Base-by-base conservation (phyloP, 92 coral and sea anemone species). In the Parazoanthus swiftii region DNA sequence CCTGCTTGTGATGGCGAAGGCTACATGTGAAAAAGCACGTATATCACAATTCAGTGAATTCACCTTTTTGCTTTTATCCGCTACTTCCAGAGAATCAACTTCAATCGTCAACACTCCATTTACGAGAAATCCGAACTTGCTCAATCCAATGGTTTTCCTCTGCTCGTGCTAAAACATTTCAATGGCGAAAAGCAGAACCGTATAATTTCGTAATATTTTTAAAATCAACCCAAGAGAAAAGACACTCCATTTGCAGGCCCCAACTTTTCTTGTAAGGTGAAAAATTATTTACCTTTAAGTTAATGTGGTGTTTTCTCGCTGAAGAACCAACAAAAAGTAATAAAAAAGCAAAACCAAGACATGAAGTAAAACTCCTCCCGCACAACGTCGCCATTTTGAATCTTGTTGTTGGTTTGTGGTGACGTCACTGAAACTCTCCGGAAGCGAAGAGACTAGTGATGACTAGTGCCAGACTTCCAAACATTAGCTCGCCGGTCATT, bases 121-220 rank as follows among this genome's bases (percentile, higher is more conserved):
- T 88, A 85, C 89, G 70, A 93, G 93, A 77, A 95, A 95, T 26
- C 98, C 98, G 81, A 95, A 95, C 89, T 95, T 95, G 81, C 98
- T 95, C 75, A 95, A 75, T 74, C 94, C 98, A 80, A 95, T 89
- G 42, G 98, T 91, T 88, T 90, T 92, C 68, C 98, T 89, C 56
- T 85, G 91, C 73, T 95, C 98, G 42, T 91, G 84, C 98, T 95
- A 85, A 29, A 63, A 86, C 58, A 82, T 36, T 50, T 80, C n/a
- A 81, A 77, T 2, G 42, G 42, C 42, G 42, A 39, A 39, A 29
- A 78, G 51, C 81, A n/a, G 65, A 10, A 29, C 33, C 0, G 77
- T 70, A 63, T 16, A 8, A 82, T 82, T 67, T 67, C 86, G 65
- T 42, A 71, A 70, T 71, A 70, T 15, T 63, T 18, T 63, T 63